Evolutionary conservation across 2,797 vertebrate species (phyloP), one percentile per base, ranked within the genome.

Genomic region (Paguma larvata): DNA sequence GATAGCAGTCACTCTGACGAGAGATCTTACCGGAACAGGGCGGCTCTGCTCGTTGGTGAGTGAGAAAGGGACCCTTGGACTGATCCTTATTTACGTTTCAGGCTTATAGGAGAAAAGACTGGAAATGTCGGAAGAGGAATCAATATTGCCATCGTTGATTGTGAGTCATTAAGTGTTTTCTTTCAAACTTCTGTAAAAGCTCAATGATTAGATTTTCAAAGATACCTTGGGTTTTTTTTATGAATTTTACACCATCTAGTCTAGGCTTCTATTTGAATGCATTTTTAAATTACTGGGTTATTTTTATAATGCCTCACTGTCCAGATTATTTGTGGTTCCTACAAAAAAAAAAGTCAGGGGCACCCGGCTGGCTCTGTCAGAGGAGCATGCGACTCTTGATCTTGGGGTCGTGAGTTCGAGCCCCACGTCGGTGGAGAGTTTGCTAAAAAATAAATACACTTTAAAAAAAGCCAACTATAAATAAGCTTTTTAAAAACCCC

Each of bases 61-160:
- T 4, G 1, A 70, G 32, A 2, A 4, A 32, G 65, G 79, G 25
- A 2, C 0, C 93, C 94, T 72, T 27, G 77, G 10, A 56, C 77
- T 95, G 32, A 98, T 7, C 4, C 65, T 88, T 95, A 12, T 97
- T 98, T 98, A 1, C 0, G 44, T 99, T 98, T 91, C 97, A 99
- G 99, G 83, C 96, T 99, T 30, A n/a, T 99, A 38, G 98, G 96
- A 27, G 92, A 97, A 94, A 41, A 59, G 94, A 97, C 92, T 25
- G 84, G 85, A 51, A 97, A 97, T 34, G 96, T n/a, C 72, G 96
- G 75, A 86, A 98, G 98, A 98, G 99, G 99, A 34, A 99, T 99
- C 94, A 99, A 98, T 63, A 97, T 99, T 84, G 99, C 98, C 70
- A 12, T 97, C 78, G 98, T 99, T 88, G 93, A 98, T 72, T 98